Base-by-base conservation (phyloP, 2,797 vertebrate genomes). In the Glyptemys insculpta region DNA sequence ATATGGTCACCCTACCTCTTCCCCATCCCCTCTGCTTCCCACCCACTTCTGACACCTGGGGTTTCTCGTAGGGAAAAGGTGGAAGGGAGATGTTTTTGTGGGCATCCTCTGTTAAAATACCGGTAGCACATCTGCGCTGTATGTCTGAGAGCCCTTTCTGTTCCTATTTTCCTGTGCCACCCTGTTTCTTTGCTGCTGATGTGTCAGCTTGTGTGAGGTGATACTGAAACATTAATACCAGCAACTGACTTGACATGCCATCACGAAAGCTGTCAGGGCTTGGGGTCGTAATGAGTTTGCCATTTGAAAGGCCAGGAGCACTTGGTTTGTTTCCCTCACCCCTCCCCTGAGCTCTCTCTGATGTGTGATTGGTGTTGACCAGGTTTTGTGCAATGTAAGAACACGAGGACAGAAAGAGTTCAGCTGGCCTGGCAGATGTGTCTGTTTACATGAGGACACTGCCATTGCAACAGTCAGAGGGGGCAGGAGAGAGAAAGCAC, bases 321-420 rank as follows among this genome's bases (percentile, higher is more conserved):
- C 62, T 50, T 31, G 25, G 14, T 29, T 56, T 31, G 4, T 18
- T 29, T 34, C 31, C 15, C 37, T 79, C 53, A 57, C 54, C 41
- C 31, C 44, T 14, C 12, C 59, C 41, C 34, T 14, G 16, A 12
- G 57, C 2, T 0, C 83, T 16, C 7, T 56, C 85, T 62, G 80
- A 79, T 27, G 1, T 8, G 6, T 29, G 27, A 92, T 62, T 29
- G 86, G 18, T 56, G 62, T 37, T 5, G 31, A 88, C 62, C 68
- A 92, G 65, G 53, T 82, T 87, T 94, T 91, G 86, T 82, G 93
- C 83, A 5, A 44, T 72, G 81, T 95, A 76, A 96, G 76, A 87
- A 62, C 79, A 78, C 16, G 84, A 81, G 88, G 90, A 53, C 4
- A 54, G 84, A 44, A n/a, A 90, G 53, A 93, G 91, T n/a, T 31